These are phyloP conservation scores for Lydus trimaculatus DNA, from an alignment of 2,888 invertebrate species.

Conservation along the genomic window DNA sequence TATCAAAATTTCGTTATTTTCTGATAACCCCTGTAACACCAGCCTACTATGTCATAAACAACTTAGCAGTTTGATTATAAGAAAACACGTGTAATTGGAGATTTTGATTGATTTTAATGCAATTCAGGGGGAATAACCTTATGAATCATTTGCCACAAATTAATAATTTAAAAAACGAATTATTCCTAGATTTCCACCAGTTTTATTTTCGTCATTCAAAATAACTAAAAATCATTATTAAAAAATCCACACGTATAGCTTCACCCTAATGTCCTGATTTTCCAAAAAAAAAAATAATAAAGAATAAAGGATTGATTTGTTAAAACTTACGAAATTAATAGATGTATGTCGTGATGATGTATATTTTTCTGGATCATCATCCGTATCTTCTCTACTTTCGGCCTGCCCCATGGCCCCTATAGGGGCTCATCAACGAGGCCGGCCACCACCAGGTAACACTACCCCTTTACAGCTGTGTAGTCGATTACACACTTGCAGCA, in stretches of 20 bases:
- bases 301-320: too few relatives aligned
- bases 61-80: too few relatives aligned
- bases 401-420: slow-evolving; percentile 66
- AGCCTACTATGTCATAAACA: too few relatives aligned
- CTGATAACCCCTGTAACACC: too few relatives aligned
- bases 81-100: neutral
- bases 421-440: slow-evolving; percentile 61
- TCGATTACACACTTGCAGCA: neutral
- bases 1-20: too few relatives aligned
- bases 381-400: slow-evolving; percentile 62
- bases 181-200: too few relatives aligned
- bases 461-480: neutral
- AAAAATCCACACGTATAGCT: too few relatives aligned
- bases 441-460: slow-evolving; percentile 10
- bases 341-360: slow-evolving; percentile 62
- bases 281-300: too few relatives aligned
- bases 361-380: slow-evolving; percentile 64
- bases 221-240: too few relatives aligned
- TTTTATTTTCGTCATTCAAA: too few relatives aligned
- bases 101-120: neutral
- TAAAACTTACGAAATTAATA: slow-evolving; percentile 62
- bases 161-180: neutral
- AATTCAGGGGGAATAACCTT: neutral
- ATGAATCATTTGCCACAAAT: neutral
- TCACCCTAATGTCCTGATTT: neutral